Evolutionary conservation across 2,888 invertebrate genomes (phyloP).

Genomic region (Aelia acuminata): DNA sequence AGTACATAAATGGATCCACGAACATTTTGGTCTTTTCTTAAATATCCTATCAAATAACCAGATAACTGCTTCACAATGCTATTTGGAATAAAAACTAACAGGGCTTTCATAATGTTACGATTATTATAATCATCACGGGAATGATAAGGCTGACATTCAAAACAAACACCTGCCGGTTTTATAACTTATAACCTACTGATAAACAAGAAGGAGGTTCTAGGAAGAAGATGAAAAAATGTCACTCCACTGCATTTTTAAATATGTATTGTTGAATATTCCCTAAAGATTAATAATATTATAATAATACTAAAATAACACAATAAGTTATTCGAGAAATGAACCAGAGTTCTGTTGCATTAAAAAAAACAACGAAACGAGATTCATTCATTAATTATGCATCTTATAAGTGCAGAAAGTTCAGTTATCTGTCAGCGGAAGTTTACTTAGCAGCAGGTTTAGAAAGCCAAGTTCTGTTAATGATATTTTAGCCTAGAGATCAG

Average conservation of each 20-base stretch:
- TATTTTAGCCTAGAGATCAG: not conserved
- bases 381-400: not conserved
- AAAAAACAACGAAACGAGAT: not conserved
- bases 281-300: not conserved
- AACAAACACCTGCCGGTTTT: not conserved
- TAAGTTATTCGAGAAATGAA: not conserved
- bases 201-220: not conserved
- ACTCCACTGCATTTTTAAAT: not conserved
- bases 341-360: not conserved
- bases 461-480: constrained; percentile 10
- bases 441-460: constrained; percentile 33
- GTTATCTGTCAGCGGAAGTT: constrained; percentile 40
- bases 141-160: not conserved
- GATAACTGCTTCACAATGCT: not conserved
- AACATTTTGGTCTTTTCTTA: not conserved
- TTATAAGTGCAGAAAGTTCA: not conserved
- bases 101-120: constrained; percentile 35
- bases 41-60: constrained; percentile 49
- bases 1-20: constrained; percentile 6
- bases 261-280: not conserved
- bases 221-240: not conserved
- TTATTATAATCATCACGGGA: not conserved
- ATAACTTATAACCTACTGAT: not conserved
- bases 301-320: not conserved
- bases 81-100: constrained; percentile 54